phyloP scores from a whole-genome alignment of 2,797 vertebrate species.

The Rhinogobio ventralis region DNA sequence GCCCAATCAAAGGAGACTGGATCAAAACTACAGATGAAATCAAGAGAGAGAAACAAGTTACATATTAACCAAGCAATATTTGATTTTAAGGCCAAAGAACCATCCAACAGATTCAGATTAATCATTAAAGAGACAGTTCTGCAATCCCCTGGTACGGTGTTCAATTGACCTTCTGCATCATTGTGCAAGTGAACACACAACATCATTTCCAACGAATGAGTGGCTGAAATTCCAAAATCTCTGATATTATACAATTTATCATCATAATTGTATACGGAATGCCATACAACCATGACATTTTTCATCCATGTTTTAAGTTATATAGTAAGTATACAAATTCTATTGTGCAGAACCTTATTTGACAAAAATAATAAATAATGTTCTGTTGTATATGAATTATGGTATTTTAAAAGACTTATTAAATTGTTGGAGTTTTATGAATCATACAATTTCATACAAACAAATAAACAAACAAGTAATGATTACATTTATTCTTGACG shows the following conservation, averaged over 20 bases:
- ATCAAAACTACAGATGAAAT: constrained; percentile 29
- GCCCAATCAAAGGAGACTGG: constrained; percentile 16
- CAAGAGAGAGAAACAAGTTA: constrained; percentile 28
- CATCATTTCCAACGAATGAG: not conserved
- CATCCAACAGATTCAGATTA: constrained; percentile 16
- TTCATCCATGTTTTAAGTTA: not conserved
- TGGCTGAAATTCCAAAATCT: not conserved
- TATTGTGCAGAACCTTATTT: not conserved
- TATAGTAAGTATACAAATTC: not conserved
- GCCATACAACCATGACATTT: not conserved
- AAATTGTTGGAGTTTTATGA: not conserved
- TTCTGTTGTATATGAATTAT: not conserved
- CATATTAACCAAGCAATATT: constrained; percentile 30
- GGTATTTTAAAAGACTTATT: not conserved
- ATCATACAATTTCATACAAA: not conserved
- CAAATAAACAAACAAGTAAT: not conserved
- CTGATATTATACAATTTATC: not conserved
- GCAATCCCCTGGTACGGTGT: not conserved
- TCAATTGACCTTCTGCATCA: not conserved
- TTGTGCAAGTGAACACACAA: not conserved
- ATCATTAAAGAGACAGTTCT: constrained; percentile 17
- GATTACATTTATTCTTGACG: not conserved
- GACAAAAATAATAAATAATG: not conserved
- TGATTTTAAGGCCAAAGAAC: constrained; percentile 13
- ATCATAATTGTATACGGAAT: not conserved